Conservation (phyloP, 2,888 invertebrate genomes). For the Gymnosoma rotundatum region DNA sequence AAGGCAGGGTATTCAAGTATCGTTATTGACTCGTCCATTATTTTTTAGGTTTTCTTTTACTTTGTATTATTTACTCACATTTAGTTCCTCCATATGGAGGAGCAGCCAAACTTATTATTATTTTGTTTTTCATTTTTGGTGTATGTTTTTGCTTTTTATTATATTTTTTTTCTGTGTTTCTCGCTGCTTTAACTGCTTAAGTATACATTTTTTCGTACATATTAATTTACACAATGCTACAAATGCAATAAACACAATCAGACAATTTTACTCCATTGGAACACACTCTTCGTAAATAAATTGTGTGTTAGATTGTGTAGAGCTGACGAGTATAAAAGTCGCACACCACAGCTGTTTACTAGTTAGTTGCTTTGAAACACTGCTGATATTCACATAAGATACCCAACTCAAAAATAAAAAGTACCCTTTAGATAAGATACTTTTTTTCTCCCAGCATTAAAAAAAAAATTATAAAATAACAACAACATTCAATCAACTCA, state of each 20-base stretch:
- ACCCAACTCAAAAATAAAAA: conserved; percentile 14
- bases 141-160: conserved; percentile 17
- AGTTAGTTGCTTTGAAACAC: conserved; percentile 69
- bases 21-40: background rate
- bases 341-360: conserved; percentile 60
- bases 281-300: background rate
- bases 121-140: conserved; percentile 50
- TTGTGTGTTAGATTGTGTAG: conserved; percentile 41
- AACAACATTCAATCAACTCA: conserved; percentile 40
- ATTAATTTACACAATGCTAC: conserved; percentile 38
- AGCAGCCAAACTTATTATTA: conserved; percentile 56
- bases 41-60: background rate
- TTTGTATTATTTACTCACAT: conserved; percentile 44
- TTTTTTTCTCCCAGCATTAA: conserved; percentile 29
- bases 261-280: background rate
- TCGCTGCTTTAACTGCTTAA: conserved; percentile 27
- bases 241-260: background rate
- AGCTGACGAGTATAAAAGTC: conserved; percentile 64
- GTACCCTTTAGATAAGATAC: conserved; percentile 39
- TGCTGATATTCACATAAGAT: conserved; percentile 68
- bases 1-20: background rate
- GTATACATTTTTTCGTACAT: conserved; percentile 28
- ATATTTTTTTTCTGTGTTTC: conserved; percentile 22
- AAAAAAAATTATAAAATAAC: conserved; percentile 35
- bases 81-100: conserved; percentile 54